phyloP scores from a whole-genome alignment of 1,140 invertebrate species.

The Meteorus sp. region DNA sequence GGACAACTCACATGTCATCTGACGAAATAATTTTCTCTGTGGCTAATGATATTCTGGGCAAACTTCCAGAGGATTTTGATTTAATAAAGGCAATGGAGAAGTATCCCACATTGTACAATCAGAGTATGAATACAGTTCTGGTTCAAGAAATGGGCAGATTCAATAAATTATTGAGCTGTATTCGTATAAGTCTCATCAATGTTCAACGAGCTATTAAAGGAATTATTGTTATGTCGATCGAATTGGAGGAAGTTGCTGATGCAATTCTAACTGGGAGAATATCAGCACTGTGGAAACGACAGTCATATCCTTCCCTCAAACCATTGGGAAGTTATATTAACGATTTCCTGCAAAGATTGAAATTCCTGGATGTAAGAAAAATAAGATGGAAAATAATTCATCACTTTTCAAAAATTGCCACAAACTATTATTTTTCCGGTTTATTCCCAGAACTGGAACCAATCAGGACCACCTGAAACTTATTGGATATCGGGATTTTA shows the following conservation, averaged over 20 bases:
- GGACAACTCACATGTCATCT: constrained; percentile 56
- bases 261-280: constrained; percentile 84
- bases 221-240: constrained; percentile 80
- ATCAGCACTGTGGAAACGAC: constrained; percentile 78
- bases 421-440: too few relatives aligned
- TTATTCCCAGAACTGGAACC: constrained; percentile 81
- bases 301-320: constrained; percentile 92
- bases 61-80: constrained; percentile 76
- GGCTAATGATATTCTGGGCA: constrained; percentile 70
- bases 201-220: constrained; percentile 91
- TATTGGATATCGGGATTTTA: constrained; percentile 96
- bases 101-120: constrained; percentile 80
- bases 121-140: constrained; percentile 91
- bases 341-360: constrained; percentile 82
- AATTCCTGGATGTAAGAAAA: constrained; percentile 79
- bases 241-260: constrained; percentile 84
- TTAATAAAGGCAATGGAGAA: constrained; percentile 67
- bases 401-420: too few relatives aligned
- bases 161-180: constrained; percentile 76
- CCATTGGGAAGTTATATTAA: constrained; percentile 87
- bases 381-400: too few relatives aligned
- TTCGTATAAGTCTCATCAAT: constrained; percentile 75
- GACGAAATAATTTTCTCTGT: constrained; percentile 74
- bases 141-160: constrained; percentile 93
- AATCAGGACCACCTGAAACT: constrained; percentile 75